These are phyloP conservation scores for Tapirus terrestris DNA, from an alignment of 2,113 vertebrate species.

Conservation along the genomic window DNA sequence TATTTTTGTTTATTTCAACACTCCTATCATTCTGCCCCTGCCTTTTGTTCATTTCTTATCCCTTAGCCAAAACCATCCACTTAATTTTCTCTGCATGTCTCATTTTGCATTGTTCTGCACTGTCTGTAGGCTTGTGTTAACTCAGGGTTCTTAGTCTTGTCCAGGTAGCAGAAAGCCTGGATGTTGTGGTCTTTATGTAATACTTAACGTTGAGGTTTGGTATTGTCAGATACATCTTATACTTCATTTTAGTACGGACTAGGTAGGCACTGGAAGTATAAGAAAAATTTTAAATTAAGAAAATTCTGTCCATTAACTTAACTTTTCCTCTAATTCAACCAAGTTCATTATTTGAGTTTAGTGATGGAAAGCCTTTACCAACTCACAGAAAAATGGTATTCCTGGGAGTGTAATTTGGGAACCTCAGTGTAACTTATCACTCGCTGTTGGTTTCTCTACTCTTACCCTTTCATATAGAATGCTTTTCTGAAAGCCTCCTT, in stretches of 20 bases:
- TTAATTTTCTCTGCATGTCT: not conserved
- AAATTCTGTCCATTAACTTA: not conserved
- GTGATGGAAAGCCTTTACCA: not conserved
- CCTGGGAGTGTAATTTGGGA: not conserved
- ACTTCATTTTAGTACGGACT: not conserved
- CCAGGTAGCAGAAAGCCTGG: not conserved
- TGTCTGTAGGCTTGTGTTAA: not conserved
- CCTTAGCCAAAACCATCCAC: not conserved
- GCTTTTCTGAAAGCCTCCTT: not conserved
- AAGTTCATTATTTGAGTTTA: not conserved
- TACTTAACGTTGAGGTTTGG: not conserved
- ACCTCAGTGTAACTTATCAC: not conserved
- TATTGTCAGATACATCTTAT: not conserved
- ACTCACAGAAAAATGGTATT: not conserved
- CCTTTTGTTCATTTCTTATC: not conserved
- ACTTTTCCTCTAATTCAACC: not conserved
- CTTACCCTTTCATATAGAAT: not conserved
- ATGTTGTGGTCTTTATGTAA: not conserved
- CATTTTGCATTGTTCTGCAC: not conserved
- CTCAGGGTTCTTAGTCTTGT: not conserved
- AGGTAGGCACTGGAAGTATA: not conserved
- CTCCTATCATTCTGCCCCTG: not conserved
- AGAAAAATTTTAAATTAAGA: slow-evolving; percentile 14
- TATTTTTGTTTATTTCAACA: not conserved
- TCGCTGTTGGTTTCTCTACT: not conserved